These are phyloP conservation scores for Cephus runcator DNA, from an alignment of 2,888 invertebrate species.

Conservation along the genomic window DNA sequence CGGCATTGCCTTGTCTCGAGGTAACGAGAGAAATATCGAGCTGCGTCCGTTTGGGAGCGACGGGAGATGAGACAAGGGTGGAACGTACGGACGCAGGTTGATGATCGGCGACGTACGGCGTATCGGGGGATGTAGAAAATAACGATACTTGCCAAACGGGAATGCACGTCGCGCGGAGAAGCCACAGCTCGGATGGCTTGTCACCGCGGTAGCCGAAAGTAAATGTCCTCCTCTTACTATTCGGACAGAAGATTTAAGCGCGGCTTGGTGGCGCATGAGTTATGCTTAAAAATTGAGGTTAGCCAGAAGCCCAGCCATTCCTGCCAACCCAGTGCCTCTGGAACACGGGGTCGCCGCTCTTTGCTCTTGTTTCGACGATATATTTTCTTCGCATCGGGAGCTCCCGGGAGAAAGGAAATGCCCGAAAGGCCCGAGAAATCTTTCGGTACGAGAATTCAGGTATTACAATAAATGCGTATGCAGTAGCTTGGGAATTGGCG, in stretches of 20 bases:
- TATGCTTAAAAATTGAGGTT: conserved; percentile 57
- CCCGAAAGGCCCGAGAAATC: conserved; percentile 29
- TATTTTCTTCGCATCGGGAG: conserved; percentile 49
- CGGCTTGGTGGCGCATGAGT: conserved; percentile 47
- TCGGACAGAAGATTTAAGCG: conserved; percentile 58
- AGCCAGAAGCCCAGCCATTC: conserved; percentile 23
- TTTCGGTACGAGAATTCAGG: conserved; percentile 45
- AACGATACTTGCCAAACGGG: conserved; percentile 55
- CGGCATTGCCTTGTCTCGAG: not conserved
- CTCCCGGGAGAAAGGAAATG: conserved; percentile 25
- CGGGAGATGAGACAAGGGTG: too few relatives aligned
- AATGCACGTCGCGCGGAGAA: conserved; percentile 33
- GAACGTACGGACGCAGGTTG: not conserved
- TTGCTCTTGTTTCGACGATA: conserved; percentile 49
- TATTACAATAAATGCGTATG: conserved; percentile 59
- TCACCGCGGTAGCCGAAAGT: conserved; percentile 56
- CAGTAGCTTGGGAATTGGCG: conserved; percentile 38
- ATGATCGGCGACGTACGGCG: not conserved
- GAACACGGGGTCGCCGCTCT: not conserved
- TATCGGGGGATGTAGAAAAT: conserved; percentile 33
- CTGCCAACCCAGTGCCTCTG: not conserved
- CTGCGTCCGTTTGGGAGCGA: too few relatives aligned
- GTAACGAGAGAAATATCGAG: not conserved
- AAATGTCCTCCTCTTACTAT: conserved; percentile 58
- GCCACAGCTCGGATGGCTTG: conserved; percentile 45